A percentile compares a stretch with the other conserved stretches of the same genome.
Evolutionary conservation across 2,797 vertebrate species (phyloP).

Genomic region (Alcedo quadribrachys): DNA sequence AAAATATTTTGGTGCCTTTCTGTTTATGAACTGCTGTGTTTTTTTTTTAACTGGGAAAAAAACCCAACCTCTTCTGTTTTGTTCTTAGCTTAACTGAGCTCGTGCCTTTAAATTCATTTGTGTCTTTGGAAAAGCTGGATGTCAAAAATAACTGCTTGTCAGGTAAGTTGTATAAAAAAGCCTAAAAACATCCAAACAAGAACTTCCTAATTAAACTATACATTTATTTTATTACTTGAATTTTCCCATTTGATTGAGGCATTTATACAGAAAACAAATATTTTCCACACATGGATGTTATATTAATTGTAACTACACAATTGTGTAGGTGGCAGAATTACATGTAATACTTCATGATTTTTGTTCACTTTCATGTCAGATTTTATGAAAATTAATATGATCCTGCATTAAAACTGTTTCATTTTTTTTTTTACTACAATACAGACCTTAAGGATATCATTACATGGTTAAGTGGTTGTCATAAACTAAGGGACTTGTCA

Average conservation of each 20-base stretch:
- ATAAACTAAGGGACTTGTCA: slow-evolving; percentile 79
- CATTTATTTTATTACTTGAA: not conserved
- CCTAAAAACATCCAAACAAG: not conserved
- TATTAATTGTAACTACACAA: not conserved
- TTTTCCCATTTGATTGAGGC: not conserved
- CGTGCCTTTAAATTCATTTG: slow-evolving; percentile 80
- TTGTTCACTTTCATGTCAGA: not conserved
- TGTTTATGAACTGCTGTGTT: not conserved
- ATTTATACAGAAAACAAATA: not conserved
- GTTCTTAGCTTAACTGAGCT: slow-evolving; percentile 86
- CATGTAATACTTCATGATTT: not conserved
- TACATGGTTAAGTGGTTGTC: slow-evolving; percentile 80
- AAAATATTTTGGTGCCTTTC: not conserved
- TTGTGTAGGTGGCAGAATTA: not conserved
- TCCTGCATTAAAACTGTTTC: not conserved
- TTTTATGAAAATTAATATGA: not conserved
- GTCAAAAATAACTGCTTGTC: slow-evolving; percentile 90
- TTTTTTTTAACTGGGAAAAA: not conserved
- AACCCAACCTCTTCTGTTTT: not conserved
- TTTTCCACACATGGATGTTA: not conserved
- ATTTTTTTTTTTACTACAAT: not conserved
- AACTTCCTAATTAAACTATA: not conserved
- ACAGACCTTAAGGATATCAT: slow-evolving; percentile 82
- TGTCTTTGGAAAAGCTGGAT: slow-evolving; percentile 87
- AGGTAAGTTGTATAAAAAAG: slow-evolving; percentile 79